phyloP scores from a whole-genome alignment of 1,140 invertebrate species.

The Oedothorax gibbosus region DNA sequence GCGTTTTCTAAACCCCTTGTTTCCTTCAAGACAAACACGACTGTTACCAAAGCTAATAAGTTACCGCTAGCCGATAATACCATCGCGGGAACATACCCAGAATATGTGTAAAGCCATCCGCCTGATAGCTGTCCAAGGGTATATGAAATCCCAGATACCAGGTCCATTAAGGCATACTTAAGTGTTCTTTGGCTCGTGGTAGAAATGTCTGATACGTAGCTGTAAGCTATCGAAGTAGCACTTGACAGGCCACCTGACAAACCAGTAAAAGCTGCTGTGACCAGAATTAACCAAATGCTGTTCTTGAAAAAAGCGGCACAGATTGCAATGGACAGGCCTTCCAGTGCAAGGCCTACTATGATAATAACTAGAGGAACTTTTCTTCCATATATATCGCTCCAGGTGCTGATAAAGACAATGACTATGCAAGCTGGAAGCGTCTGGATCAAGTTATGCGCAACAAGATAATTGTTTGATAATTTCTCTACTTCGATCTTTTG shows the following conservation, averaged over 20 bases:
- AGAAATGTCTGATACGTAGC: slow-evolving; percentile 37
- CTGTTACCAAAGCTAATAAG: slow-evolving; percentile 3
- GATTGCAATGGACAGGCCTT: slow-evolving; percentile 21
- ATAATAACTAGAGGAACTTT: slow-evolving; percentile 34
- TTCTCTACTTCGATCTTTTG: slow-evolving; percentile 32
- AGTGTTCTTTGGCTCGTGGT: slow-evolving; percentile 21
- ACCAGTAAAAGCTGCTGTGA: slow-evolving; percentile 17
- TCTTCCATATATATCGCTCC: slow-evolving; percentile 49
- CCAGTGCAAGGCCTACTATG: slow-evolving; percentile 16
- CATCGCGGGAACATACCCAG: slow-evolving; percentile 30
- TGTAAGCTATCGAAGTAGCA: slow-evolving; percentile 30
- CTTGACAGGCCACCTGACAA: slow-evolving; percentile 33
- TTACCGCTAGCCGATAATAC: neutral
- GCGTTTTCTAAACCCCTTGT: slow-evolving; percentile 34
- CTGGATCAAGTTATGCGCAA: slow-evolving; percentile 3
- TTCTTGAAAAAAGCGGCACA: slow-evolving; percentile 9
- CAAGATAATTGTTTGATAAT: slow-evolving; percentile 32
- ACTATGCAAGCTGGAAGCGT: slow-evolving; percentile 27
- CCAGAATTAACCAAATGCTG: slow-evolving; percentile 8
- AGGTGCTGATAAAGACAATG: slow-evolving; percentile 16
- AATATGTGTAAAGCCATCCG: slow-evolving; percentile 16
- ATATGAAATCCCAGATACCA: slow-evolving; percentile 1
- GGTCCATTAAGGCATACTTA: slow-evolving; percentile 42
- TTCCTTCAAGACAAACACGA: slow-evolving; percentile 33
- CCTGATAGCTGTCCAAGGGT: slow-evolving; percentile 29